These are phyloP conservation scores for Ischnura elegans DNA, from an alignment of 2,888 invertebrate genomes.

Conservation along the genomic window DNA sequence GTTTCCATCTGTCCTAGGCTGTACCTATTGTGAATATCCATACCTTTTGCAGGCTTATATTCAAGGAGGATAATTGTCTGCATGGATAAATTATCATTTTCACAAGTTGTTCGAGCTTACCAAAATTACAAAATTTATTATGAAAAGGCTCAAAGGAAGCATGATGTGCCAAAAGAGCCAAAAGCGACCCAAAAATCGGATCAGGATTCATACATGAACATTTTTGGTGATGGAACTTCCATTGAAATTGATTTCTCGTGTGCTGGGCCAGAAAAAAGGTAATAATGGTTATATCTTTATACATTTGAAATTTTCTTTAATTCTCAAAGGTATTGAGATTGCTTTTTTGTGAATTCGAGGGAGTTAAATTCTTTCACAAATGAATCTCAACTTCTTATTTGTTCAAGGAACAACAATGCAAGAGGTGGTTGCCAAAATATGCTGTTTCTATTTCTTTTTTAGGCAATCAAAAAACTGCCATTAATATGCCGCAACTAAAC, in stretches of 20 bases:
- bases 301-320: too few relatives aligned
- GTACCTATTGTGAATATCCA: conserved; percentile 75
- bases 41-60: conserved; percentile 85
- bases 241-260: neutral
- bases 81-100: conserved; percentile 91
- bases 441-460: too few relatives aligned
- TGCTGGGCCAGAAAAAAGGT: neutral
- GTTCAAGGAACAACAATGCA: too few relatives aligned
- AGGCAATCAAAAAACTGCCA: too few relatives aligned
- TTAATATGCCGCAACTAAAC: too few relatives aligned
- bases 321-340: too few relatives aligned
- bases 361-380: too few relatives aligned
- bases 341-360: too few relatives aligned
- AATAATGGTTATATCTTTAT: neutral
- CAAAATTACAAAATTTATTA: conserved; percentile 87
- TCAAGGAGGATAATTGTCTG: conserved; percentile 89
- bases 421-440: too few relatives aligned
- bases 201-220: conserved; percentile 68
- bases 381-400: too few relatives aligned
- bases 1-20: conserved; percentile 68
- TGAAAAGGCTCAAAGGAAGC: conserved; percentile 74
- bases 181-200: conserved; percentile 54
- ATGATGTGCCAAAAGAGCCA: neutral
- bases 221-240: conserved; percentile 61
- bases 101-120: conserved; percentile 88